These are phyloP conservation scores for Drosophila percnosoma DNA, from an alignment of 2,888 invertebrate genomes.

Conservation along the genomic window DNA sequence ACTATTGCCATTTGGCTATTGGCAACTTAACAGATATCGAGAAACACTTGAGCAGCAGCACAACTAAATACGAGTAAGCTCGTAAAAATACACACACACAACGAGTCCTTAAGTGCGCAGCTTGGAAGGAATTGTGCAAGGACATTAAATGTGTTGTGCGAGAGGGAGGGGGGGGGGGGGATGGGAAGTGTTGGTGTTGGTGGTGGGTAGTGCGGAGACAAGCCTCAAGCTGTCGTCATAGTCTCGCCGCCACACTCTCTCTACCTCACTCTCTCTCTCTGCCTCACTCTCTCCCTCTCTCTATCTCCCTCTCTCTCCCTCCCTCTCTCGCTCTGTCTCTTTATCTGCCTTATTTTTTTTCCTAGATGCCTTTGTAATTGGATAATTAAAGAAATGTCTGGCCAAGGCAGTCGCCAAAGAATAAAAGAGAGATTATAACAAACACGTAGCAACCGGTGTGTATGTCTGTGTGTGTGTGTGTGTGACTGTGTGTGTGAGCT, in stretches of 20 bases:
- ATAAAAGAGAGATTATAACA: constrained; percentile 52
- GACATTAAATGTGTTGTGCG: constrained; percentile 40
- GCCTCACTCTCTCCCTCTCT: background rate
- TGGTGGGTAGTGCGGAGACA: background rate
- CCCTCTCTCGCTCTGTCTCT: constrained; percentile 1
- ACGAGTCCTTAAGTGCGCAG: constrained; percentile 44
- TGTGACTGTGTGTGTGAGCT: constrained; percentile 46
- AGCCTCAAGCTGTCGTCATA: constrained; percentile 6
- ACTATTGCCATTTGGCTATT: constrained; percentile 47
- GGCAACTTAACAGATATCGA: constrained; percentile 44
- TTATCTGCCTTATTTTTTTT: constrained; percentile 9
- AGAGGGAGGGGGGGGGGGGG: no score
- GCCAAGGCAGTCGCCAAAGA: constrained; percentile 44
- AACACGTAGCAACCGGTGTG: constrained; percentile 51
- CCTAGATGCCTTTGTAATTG: constrained; percentile 73
- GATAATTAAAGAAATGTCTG: constrained; percentile 78
- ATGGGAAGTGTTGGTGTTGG: background rate
- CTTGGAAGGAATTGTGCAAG: constrained; percentile 48
- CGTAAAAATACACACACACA: constrained; percentile 32
- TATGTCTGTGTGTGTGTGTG: constrained; percentile 5
- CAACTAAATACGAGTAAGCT: constrained; percentile 50
- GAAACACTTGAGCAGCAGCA: constrained; percentile 51
- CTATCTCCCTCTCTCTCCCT: background rate
- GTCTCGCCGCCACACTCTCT: background rate
- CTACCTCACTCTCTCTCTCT: background rate